These are phyloP conservation scores for Palythoa grandiflora DNA, from an alignment of 92 coral and sea anemone genomes.

Conservation along the genomic window DNA sequence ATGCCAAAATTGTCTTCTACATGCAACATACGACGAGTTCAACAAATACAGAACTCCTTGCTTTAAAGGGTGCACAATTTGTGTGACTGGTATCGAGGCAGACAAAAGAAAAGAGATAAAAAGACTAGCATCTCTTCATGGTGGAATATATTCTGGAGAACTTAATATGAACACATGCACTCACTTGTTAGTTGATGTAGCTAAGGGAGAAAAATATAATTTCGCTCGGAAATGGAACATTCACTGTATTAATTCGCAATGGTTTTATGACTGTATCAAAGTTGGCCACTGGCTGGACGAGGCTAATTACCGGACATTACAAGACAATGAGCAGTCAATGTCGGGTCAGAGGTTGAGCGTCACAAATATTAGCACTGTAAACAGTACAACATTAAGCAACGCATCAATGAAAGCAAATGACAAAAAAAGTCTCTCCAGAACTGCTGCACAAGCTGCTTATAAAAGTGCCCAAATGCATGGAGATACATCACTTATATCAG, in stretches of 20 bases:
- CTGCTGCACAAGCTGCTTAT: constrained; percentile 90
- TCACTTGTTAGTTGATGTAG: constrained; percentile 84
- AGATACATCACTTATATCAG: constrained; percentile 67
- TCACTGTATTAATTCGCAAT: constrained; percentile 86
- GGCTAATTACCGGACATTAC: constrained; percentile 62
- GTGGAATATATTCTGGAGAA: constrained; percentile 90
- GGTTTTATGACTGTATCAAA: constrained; percentile 92
- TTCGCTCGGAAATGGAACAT: constrained; percentile 92
- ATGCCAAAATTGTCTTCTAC: constrained; percentile 62
- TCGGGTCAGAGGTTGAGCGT: constrained; percentile 69
- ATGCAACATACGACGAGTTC: constrained; percentile 76
- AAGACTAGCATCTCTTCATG: constrained; percentile 66
- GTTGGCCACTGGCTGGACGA: constrained; percentile 93
- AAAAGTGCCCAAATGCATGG: constrained; percentile 92
- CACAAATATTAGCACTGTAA: constrained; percentile 55
- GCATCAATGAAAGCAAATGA: constrained; percentile 47
- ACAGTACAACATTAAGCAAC: constrained; percentile 47
- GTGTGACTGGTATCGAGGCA: constrained; percentile 90
- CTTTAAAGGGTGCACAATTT: constrained; percentile 89
- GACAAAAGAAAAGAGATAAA: constrained; percentile 78
- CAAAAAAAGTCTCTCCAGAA: constrained; percentile 59
- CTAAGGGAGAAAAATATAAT: constrained; percentile 89
- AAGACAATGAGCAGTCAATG: constrained; percentile 68
- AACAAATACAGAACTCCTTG: constrained; percentile 78
- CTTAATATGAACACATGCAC: constrained; percentile 89